Evolutionary conservation across 2,888 invertebrate species (phyloP), one percentile per base, ranked within the genome.

Genomic region (Physocephala rufipes): DNA sequence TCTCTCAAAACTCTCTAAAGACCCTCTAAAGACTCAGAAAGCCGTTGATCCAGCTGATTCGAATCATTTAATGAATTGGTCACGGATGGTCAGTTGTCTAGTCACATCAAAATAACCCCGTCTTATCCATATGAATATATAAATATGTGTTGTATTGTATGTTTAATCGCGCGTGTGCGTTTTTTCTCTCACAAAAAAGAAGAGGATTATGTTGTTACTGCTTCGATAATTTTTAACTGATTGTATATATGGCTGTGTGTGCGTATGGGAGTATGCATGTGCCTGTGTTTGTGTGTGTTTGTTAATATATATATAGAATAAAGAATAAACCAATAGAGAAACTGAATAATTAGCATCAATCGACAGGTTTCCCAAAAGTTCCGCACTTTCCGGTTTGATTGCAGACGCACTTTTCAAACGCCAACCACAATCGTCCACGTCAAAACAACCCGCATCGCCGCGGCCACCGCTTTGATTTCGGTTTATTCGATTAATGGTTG

Each of bases 71-170:
- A n/a, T n/a, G n/a, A n/a, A n/a, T n/a, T n/a, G n/a, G n/a, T n/a
- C n/a, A n/a, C n/a, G n/a, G n/a, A n/a, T n/a, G n/a, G n/a, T n/a
- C n/a, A n/a, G n/a, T n/a, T n/a, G n/a, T n/a, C n/a, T n/a, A n/a
- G n/a, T n/a, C n/a, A n/a, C n/a, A n/a, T n/a, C n/a, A n/a, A n/a
- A n/a, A n/a, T n/a, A n/a, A n/a, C n/a, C n/a, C n/a, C n/a, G n/a
- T n/a, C n/a, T n/a, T n/a, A n/a, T n/a, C n/a, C n/a, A n/a, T n/a
- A n/a, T n/a, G n/a, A n/a, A n/a, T n/a, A n/a, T n/a, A n/a, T n/a
- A 71, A 73, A 72, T 75, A 71, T 77, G 73, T 75, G n/a, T 30
- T 70, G 51, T 15, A 53, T 36, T 65, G 43, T 65, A 47, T 61
- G 21, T 70, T 49, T 70, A 3, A 63, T 28, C 58, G 55, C 67